Evolutionary conservation across 2,797 vertebrate genomes (phyloP).

Genomic region (Danio tinwini): DNA sequence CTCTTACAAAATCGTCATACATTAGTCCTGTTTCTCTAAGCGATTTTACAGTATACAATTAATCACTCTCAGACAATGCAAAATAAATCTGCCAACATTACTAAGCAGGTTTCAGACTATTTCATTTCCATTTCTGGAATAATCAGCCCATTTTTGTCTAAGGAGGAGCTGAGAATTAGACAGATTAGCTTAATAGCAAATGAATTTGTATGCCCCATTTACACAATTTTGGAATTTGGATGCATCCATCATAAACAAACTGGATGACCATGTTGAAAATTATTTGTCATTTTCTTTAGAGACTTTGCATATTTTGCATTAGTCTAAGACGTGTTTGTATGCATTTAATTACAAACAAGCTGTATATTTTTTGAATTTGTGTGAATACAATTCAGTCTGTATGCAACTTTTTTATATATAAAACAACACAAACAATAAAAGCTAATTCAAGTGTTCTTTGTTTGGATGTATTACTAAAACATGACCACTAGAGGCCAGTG

Average conservation of each 20-base stretch:
- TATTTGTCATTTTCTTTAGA: background rate
- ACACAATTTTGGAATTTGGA: no score
- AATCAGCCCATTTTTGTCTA: conserved; percentile 14
- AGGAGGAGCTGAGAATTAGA: conserved; percentile 1
- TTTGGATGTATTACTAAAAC: background rate
- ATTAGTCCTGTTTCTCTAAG: conserved; percentile 42
- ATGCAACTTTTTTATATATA: background rate
- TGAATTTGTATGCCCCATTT: background rate
- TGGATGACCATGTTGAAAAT: background rate
- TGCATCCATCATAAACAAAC: background rate
- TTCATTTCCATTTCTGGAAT: background rate
- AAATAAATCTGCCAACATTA: conserved; percentile 36
- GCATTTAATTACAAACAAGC: background rate
- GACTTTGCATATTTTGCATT: background rate
- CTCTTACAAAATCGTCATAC: conserved; percentile 41
- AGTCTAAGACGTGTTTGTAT: background rate
- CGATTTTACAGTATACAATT: conserved; percentile 50
- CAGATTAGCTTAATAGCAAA: conserved; percentile 2
- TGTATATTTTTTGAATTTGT: background rate
- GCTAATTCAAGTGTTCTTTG: background rate
- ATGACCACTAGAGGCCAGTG: conserved; percentile 53
- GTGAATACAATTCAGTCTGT: background rate
- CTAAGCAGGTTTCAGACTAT: background rate
- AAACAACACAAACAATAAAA: background rate
- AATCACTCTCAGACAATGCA: conserved; percentile 43